Base-by-base conservation (phyloP, 2,797 vertebrate genomes). In the Hemibagrus guttatus region DNA sequence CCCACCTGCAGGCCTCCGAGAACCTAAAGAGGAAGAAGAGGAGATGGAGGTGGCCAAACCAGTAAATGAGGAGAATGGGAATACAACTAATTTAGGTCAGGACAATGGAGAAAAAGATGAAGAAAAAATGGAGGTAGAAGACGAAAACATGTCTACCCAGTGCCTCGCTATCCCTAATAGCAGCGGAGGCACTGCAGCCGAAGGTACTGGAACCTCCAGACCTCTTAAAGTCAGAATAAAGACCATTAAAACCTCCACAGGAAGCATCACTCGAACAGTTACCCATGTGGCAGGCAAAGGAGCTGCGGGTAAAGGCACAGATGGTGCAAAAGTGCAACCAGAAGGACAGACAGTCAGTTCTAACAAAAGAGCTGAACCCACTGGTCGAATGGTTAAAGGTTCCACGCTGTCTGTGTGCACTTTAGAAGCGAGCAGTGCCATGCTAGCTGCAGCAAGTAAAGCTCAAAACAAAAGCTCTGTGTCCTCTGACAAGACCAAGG, bases 171-270 rank as follows among this genome's bases (percentile, higher is more conserved):
- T 49, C 1, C 69, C 86, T 21, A 76, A 68, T n/a, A 87, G 59
- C 19, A 85, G 74, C 1, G 88, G 78, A 35, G 95, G 95, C 0
- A 93, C 96, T 1, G 95, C 94, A 1, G 94, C 95, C n/a, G 91
- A 90, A 23, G 96, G 96, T 1, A 94, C 92, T 35, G 93, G 91
- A 72, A 96, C 97, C 3, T 97, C 98, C 0, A 93, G 98, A 72
- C 98, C 98, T 19, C 96, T 99, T 64, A 99, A 99, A 75, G 98
- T 99, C 35, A 90, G 98, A 68, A 99, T 99, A 90, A 99, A 99
- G 92, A 99, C 98, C 61, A 97, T 99, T 85, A 99, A 99, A 90
- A 99, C 98, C 0, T 97, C 97, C 42, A 97, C 97, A 0, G 98
- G 98, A 23, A 97, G 96, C 90, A 98, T 99, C 93, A 99, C 98